Evolutionary conservation across 1,140 invertebrate species (phyloP).

Genomic region (Cotesia typhae): DNA sequence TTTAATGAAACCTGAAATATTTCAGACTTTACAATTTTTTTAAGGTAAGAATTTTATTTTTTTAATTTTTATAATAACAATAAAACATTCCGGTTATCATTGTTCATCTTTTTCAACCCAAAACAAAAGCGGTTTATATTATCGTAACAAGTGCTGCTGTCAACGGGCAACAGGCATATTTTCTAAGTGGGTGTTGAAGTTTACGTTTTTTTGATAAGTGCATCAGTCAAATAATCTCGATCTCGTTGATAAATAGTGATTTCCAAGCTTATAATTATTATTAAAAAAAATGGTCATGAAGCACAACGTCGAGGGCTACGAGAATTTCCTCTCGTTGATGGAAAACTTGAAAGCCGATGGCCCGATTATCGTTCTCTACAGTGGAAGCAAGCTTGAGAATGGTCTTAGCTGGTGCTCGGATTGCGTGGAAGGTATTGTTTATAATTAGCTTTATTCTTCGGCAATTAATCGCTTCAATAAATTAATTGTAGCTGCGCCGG

Average conservation of each 20-base stretch:
- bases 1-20: too few species aligned
- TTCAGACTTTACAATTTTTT: too few species aligned
- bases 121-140: too few species aligned
- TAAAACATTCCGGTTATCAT: too few species aligned
- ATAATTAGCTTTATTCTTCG: constrained; percentile 4
- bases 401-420: constrained; percentile 80
- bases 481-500: constrained; percentile 66
- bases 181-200: too few species aligned
- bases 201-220: too few species aligned
- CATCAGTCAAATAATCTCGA: too few species aligned
- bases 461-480: background rate
- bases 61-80: too few species aligned
- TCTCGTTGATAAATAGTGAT: background rate
- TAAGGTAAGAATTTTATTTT: too few species aligned
- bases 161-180: too few species aligned
- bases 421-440: constrained; percentile 72
- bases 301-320: constrained; percentile 69
- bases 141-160: too few species aligned
- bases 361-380: constrained; percentile 72
- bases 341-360: constrained; percentile 60
- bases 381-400: constrained; percentile 71
- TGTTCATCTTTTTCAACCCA: too few species aligned
- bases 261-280: background rate
- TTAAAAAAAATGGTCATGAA: constrained; percentile 66
- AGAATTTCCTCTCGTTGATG: constrained; percentile 68